These are phyloP conservation scores for Nymphalis c-album DNA, from an alignment of 2,888 invertebrate genomes.

Conservation along the genomic window DNA sequence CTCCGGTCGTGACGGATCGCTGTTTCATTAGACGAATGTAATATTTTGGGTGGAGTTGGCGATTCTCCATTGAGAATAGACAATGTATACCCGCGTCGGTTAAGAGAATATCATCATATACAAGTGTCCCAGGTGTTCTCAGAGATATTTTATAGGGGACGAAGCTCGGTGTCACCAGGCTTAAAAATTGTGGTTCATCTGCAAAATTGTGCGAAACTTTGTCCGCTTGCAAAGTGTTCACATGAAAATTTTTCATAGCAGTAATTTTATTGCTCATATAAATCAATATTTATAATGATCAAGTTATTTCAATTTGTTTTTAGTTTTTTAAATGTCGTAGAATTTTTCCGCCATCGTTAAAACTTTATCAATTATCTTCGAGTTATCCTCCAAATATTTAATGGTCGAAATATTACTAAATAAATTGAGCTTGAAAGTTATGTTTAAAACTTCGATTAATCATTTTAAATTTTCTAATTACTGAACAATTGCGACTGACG, in stretches of 20 bases:
- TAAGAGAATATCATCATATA: too few relatives aligned
- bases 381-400: constrained; percentile 2
- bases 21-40: too few relatives aligned
- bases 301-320: neutral
- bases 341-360: neutral
- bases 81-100: too few relatives aligned
- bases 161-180: too few relatives aligned
- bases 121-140: neutral
- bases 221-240: too few relatives aligned
- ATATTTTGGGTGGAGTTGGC: neutral
- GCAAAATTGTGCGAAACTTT: too few relatives aligned
- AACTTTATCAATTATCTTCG: constrained; percentile 1
- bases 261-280: neutral
- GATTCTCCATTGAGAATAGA: too few relatives aligned
- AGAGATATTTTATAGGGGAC: too few relatives aligned
- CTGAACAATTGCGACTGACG: neutral
- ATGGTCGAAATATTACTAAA: neutral
- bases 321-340: neutral
- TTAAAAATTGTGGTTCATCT: too few relatives aligned
- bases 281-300: neutral
- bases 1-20: too few relatives aligned
- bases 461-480: neutral
- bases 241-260: too few relatives aligned
- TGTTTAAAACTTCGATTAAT: neutral
- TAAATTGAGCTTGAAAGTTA: neutral